Percentiles rank a stretch among this genome's conserved stretches.
These are phyloP conservation scores for Leptarthrus brevirostris DNA, from an alignment of 2,888 invertebrate genomes.

Conservation along the genomic window DNA sequence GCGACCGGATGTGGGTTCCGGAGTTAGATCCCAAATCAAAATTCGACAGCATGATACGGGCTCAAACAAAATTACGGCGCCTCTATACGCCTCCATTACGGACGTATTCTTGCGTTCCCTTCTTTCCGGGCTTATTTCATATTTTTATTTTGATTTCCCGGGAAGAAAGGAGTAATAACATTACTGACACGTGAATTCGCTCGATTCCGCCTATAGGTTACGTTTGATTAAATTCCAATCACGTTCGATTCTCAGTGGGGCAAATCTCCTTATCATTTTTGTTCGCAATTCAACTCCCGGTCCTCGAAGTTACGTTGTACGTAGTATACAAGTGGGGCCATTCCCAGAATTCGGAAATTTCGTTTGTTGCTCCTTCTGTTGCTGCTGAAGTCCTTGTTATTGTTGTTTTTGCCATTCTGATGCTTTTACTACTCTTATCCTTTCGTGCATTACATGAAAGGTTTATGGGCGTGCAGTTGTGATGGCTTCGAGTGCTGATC, in stretches of 20 bases:
- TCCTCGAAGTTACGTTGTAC: background rate
- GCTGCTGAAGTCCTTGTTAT: background rate
- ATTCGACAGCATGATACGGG: constrained; percentile 43
- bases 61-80: constrained; percentile 45
- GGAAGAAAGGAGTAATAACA: constrained; percentile 48
- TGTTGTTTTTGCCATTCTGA: constrained; percentile 25
- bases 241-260: constrained; percentile 49
- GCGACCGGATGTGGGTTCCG: background rate
- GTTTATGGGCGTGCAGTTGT: constrained; percentile 45
- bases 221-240: constrained; percentile 52
- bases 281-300: constrained; percentile 22
- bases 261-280: constrained; percentile 45
- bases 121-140: constrained; percentile 37
- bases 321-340: constrained; percentile 6
- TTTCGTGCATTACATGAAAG: constrained; percentile 41
- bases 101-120: constrained; percentile 21
- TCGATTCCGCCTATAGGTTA: constrained; percentile 35
- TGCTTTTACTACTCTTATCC: constrained; percentile 16
- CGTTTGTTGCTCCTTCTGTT: constrained; percentile 11
- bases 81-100: constrained; percentile 28
- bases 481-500: constrained; percentile 32
- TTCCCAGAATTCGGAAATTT: constrained; percentile 25
- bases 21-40: constrained; percentile 36
- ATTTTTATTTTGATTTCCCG: constrained; percentile 45
- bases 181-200: constrained; percentile 49